Evolutionary conservation across 2,797 vertebrate species (phyloP), one percentile per base, ranked within the genome.

Genomic region (Scleropages formosus): DNA sequence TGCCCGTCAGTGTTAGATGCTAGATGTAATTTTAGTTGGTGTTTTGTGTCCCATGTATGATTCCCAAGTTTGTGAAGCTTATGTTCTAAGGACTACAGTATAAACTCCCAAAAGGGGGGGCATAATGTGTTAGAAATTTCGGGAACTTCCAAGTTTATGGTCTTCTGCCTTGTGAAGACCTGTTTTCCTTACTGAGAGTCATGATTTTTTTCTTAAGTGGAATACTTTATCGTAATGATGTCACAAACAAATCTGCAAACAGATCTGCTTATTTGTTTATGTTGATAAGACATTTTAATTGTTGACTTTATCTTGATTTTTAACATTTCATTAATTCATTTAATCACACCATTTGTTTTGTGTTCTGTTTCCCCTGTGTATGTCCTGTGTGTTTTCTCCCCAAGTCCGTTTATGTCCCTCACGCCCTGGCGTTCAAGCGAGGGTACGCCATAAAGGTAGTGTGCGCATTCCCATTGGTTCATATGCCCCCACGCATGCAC

Each of bases 371-470:
- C 82, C 81, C 83, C 80, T 78, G 85, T 84, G 83, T 83, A 80
- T 81, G 82, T 85, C 77, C 89, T 83, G 87, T 92, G 72, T 84
- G 89, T 89, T 81, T 82, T 82, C 86, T 83, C 88, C 89, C 90
- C 91, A 96, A 98, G 98, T 97, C 92, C 93, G 90, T 98, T 91
- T 97, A 96, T 94, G 94, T 98, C 85, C 96, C 96, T 91, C 96
- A 96, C 83, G 94, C 95, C 88, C 90, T 98, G 96, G 96, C 96
- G 89, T 96, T 98, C 95, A 96, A 95, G 95, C 98, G 95, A 92
- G 95, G 95, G 79, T 96, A 93, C 73, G 92, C 94, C 92, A 90
- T 94, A 86, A 98, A 98, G 97, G 97, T 98, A 98, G 96, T 93
- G 93, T 96, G 88, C 88, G 82, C 88, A 84, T 90, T 92, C 80